These are phyloP conservation scores for Melitaea cinxia DNA, from an alignment of 1,140 invertebrate genomes.

Conservation along the genomic window DNA sequence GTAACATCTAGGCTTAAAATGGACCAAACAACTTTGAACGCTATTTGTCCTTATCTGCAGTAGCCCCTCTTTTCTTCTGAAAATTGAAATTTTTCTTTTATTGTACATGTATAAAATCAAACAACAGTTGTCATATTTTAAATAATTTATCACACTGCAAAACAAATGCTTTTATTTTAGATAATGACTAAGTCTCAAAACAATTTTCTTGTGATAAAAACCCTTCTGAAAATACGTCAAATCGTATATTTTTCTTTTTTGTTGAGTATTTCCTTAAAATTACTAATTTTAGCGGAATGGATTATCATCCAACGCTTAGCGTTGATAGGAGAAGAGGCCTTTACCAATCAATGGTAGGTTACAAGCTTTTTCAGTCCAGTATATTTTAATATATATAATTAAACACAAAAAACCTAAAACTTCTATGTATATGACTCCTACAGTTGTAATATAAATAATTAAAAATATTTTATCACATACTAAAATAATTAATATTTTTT, in stretches of 20 bases:
- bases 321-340: no score
- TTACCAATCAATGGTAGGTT: no score
- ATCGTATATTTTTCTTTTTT: conserved; percentile 74
- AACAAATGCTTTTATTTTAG: not conserved
- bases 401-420: no score
- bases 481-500: no score
- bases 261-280: conserved; percentile 61
- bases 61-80: conserved; percentile 46
- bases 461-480: no score
- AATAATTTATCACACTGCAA: conserved; percentile 16
- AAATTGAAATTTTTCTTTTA: conserved; percentile 33
- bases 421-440: no score
- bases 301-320: no score
- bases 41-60: conserved; percentile 42
- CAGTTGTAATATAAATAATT: no score
- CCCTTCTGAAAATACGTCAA: conserved; percentile 72
- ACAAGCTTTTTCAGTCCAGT: no score
- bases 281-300: no score
- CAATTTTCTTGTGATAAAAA: conserved; percentile 60
- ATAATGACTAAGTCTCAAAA: conserved; percentile 50
- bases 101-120: conserved; percentile 24
- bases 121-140: not conserved
- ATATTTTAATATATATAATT: no score
- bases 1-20: conserved; percentile 31
- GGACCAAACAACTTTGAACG: conserved; percentile 10